These are phyloP conservation scores for Leptogaster cylindrica DNA, from an alignment of 2,888 invertebrate species.

Conservation along the genomic window DNA sequence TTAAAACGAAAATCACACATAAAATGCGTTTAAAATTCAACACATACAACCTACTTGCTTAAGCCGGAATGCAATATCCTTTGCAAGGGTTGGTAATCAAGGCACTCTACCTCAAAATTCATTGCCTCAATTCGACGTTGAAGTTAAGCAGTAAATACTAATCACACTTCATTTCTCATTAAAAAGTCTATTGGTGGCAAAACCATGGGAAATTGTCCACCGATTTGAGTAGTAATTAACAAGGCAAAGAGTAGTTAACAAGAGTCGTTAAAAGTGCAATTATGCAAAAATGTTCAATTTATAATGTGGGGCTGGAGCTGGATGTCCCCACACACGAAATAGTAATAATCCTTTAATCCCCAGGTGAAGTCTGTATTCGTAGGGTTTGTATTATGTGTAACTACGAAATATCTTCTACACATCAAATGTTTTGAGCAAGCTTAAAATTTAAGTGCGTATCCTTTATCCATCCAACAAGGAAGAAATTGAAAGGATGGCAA, in stretches of 20 bases:
- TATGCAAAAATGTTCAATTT: conserved; percentile 25
- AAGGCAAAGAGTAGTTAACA: conserved; percentile 28
- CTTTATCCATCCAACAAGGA: neutral
- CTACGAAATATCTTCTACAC: conserved; percentile 20
- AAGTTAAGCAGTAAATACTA: no score
- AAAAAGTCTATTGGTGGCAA: conserved; percentile 15
- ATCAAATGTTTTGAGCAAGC: conserved; percentile 12
- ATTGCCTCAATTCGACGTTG: no score
- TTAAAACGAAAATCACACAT: no score
- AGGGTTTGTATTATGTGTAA: conserved; percentile 10
- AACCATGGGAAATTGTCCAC: conserved; percentile 19
- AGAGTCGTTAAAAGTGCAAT: conserved; percentile 30
- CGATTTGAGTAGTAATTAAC: conserved; percentile 23
- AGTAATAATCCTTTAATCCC: conserved; percentile 25
- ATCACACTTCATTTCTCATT: conserved; percentile 23
- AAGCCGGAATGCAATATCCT: no score
- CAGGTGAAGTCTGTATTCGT: conserved; percentile 1
- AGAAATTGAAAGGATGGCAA: neutral
- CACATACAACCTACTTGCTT: no score
- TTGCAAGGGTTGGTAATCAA: no score
- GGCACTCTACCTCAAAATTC: no score
- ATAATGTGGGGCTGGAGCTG: neutral
- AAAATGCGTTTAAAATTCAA: no score
- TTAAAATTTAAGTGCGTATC: conserved; percentile 26
- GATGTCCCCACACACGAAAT: neutral